phyloP scores from a whole-genome alignment of 2,888 invertebrate genomes.

The Lasiommata megera region DNA sequence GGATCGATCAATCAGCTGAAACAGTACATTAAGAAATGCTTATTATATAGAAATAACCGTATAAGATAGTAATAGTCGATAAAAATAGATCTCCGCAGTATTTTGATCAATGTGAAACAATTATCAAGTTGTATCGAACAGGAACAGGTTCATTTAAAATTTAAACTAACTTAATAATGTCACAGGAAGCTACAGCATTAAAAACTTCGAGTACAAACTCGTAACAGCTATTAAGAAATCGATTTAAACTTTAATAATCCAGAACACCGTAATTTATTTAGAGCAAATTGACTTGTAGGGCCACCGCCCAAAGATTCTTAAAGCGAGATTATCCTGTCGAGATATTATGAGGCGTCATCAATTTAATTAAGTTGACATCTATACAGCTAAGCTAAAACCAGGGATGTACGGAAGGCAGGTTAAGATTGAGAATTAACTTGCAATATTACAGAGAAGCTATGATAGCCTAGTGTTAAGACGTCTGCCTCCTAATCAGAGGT shows the following conservation, averaged over 20 bases:
- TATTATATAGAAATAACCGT: too few species aligned
- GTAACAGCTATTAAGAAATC: background rate
- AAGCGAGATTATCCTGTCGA: constrained; percentile 5
- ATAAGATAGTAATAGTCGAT: too few species aligned
- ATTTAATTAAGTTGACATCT: constrained; percentile 9
- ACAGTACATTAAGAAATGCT: too few species aligned
- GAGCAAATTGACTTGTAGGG: constrained; percentile 1
- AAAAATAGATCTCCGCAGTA: too few species aligned
- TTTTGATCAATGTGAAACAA: too few species aligned
- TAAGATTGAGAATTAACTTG: too few species aligned
- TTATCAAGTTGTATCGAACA: background rate
- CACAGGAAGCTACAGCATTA: background rate
- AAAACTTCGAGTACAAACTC: background rate
- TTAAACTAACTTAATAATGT: background rate
- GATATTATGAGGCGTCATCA: constrained; percentile 2
- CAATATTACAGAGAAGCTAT: too few species aligned
- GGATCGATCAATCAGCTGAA: too few species aligned
- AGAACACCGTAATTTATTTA: background rate
- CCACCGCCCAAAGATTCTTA: constrained; percentile 5
- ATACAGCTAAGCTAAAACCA: background rate
- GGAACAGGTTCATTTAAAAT: background rate
- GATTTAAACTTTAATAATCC: constrained; percentile 5
- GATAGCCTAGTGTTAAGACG: too few species aligned
- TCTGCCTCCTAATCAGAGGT: too few species aligned
- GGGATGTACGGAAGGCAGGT: too few species aligned